Percentiles rank a stretch among this genome's conserved stretches.
These are phyloP conservation scores for Diglossa cyanea DNA, from an alignment of 2,797 vertebrate species.

Conservation along the genomic window DNA sequence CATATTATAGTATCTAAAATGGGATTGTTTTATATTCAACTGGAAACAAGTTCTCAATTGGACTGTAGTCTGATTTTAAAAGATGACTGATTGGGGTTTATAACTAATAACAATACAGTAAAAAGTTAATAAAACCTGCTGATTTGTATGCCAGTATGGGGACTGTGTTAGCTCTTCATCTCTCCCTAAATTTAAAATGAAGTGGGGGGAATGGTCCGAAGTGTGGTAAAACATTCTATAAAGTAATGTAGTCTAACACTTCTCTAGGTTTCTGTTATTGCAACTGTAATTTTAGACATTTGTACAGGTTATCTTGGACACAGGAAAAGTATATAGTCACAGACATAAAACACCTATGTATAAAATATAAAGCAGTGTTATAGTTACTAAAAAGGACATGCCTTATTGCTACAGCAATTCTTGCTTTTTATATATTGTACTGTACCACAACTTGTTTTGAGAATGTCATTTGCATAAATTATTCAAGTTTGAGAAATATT, in stretches of 20 bases:
- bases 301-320: slow-evolving; percentile 73
- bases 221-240: slow-evolving; percentile 35
- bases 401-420: slow-evolving; percentile 72
- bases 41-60: not conserved
- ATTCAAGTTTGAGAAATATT: slow-evolving; percentile 76
- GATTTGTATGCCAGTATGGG: not conserved
- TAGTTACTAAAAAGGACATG: slow-evolving; percentile 80
- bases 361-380: slow-evolving; percentile 75
- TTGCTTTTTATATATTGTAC: slow-evolving; percentile 68
- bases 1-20: not conserved
- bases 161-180: slow-evolving; percentile 4
- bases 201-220: slow-evolving; percentile 14
- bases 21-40: not conserved
- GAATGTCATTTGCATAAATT: slow-evolving; percentile 76
- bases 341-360: slow-evolving; percentile 71
- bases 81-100: not conserved
- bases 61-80: not conserved
- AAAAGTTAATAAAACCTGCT: not conserved
- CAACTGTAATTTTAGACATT: slow-evolving; percentile 72
- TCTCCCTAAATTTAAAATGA: slow-evolving; percentile 41
- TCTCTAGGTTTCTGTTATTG: slow-evolving; percentile 73
- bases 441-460: slow-evolving; percentile 70
- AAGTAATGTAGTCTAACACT: slow-evolving; percentile 66
- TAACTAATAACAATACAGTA: not conserved
- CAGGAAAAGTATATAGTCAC: slow-evolving; percentile 71